Evolutionary conservation across 1,140 invertebrate genomes (phyloP), one percentile per base, ranked within the genome.

Genomic region (Venturia canescens): DNA sequence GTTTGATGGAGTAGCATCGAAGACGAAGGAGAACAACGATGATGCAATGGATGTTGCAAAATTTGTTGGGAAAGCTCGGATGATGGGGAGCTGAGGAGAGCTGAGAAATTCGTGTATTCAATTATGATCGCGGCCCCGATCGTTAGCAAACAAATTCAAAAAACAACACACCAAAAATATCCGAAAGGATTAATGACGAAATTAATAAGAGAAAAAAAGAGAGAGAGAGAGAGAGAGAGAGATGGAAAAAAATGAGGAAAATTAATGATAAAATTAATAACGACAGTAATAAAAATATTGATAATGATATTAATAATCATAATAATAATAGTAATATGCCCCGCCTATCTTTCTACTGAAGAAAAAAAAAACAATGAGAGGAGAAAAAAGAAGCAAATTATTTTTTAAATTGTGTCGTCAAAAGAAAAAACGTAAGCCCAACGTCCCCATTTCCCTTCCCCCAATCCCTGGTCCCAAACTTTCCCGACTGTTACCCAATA

Each of bases 271-370:
- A 86, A 74, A 81, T 79, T 44, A 44, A 44, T 44, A 44, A 44
- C 13, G 7, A 44, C 79, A 84, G 84, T 81, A 81, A 81, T 57
- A 57, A 57, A n/a, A 81, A 81, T 81, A 85, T 72, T 74, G 60
- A 83, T 57, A 57, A 13, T 57, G 53, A 86, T 78, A 81, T 79
- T 44, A 44, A 44, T 44, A 44, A 44, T 44, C 38, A 44, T 80
- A 84, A 84, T 81, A 81, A 81, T 57, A 57, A 57, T 57, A 80
- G 79, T 80, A 67, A 80, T 82, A 86, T 87, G 57, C 82, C 87
- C 86, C 82, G 88, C 88, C 86, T 90, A 90, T 87, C 88, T 89
- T 89, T 89, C 85, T 89, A 89, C 84, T 87, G 83, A 87, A 85
- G n/a, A n/a, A 83, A 34, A 44, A 44, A 44, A 44, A 44, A 44